phyloP scores from a whole-genome alignment of 2,888 invertebrate species.

The Macroteleia sp. region DNA sequence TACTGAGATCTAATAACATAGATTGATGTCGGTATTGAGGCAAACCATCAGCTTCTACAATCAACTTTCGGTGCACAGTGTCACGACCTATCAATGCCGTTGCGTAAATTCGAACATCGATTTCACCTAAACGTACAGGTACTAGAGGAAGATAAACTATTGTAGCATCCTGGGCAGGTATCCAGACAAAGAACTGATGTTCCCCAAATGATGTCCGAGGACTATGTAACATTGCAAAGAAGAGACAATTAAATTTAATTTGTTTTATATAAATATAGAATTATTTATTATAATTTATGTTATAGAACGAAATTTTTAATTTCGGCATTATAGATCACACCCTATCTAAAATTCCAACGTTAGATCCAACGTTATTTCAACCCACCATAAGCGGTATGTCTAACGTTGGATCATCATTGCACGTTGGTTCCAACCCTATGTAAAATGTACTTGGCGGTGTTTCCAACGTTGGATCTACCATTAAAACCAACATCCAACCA shows the following conservation, averaged over 20 bases:
- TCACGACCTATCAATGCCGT: conserved; percentile 90
- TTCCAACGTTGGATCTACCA: too few relatives aligned
- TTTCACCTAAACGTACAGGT: conserved; percentile 90
- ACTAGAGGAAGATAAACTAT: conserved; percentile 96
- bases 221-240: conserved; percentile 22
- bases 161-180: conserved; percentile 90
- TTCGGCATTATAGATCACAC: too few relatives aligned
- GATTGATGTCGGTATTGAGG: conserved; percentile 97
- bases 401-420: too few relatives aligned
- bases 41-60: conserved; percentile 94
- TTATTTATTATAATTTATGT: not conserved
- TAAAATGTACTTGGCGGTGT: too few relatives aligned
- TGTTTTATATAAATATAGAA: not conserved
- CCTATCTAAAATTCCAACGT: too few relatives aligned
- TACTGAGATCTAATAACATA: conserved; percentile 95
- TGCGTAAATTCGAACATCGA: conserved; percentile 91
- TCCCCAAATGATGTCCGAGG: conserved; percentile 96
- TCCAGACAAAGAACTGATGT: conserved; percentile 97
- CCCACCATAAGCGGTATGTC: too few relatives aligned
- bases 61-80: conserved; percentile 87
- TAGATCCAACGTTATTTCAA: too few relatives aligned
- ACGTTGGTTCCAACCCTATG: too few relatives aligned
- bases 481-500: too few relatives aligned
- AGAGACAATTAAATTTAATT: not conserved
- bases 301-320: too few relatives aligned